A percentile compares a stretch with the other conserved stretches of the same genome.
Conservation (phyloP, 1,140 invertebrate species). For the Drosophila nannoptera region DNA sequence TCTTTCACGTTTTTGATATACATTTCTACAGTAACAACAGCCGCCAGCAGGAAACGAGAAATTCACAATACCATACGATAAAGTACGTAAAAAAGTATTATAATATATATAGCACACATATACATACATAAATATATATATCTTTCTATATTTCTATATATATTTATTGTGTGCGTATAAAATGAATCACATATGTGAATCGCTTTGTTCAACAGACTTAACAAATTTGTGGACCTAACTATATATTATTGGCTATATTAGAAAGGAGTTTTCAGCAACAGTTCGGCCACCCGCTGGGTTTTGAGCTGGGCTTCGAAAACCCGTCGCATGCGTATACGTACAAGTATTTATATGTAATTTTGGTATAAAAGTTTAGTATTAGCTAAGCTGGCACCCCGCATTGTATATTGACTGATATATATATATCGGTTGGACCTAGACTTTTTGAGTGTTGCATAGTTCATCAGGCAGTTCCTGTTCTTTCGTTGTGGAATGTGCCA, state of each 20-base stretch:
- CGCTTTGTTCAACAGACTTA: constrained; percentile 10
- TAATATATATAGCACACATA: too few relatives aligned
- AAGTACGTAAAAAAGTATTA: too few relatives aligned
- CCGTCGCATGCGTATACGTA: background rate
- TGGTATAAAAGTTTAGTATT: constrained; percentile 31
- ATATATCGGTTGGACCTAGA: constrained; percentile 8
- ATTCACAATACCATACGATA: too few relatives aligned
- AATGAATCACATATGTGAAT: background rate
- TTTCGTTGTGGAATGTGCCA: constrained; percentile 59
- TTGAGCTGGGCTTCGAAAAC: too few relatives aligned
- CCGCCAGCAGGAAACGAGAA: background rate
- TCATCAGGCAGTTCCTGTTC: constrained; percentile 1
- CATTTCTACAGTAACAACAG: constrained; percentile 43
- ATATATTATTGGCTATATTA: constrained; percentile 22
- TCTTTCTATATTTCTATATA: constrained; percentile 10
- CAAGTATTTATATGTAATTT: constrained; percentile 13
- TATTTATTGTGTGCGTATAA: background rate
- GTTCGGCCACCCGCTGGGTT: too few relatives aligned
- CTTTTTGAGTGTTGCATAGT: constrained; percentile 2
- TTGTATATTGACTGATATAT: constrained; percentile 11
- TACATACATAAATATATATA: background rate
- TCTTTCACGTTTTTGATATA: constrained; percentile 26
- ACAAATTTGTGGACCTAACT: constrained; percentile 23
- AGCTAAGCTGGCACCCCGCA: constrained; percentile 17
- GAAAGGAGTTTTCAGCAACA: too few relatives aligned